Percentiles rank a stretch among this genome's conserved stretches.
phyloP scores from a whole-genome alignment of 2,113 vertebrate genomes.

The Pseudorectes ferrugineus region DNA sequence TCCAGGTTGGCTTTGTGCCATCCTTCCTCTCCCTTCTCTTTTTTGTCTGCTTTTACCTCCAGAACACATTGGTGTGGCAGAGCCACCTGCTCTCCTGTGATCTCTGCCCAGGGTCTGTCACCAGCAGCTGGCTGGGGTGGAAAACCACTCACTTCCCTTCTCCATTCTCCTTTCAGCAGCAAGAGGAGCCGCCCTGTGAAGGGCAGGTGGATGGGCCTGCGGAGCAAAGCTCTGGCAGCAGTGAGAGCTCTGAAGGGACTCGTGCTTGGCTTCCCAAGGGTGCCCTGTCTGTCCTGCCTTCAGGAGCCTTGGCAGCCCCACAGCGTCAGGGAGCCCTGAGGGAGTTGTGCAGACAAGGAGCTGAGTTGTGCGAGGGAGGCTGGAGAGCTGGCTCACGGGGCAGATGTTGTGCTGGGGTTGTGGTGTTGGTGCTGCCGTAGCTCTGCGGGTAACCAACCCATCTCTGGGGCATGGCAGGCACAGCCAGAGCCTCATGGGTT shows the following conservation, averaged over 20 bases:
- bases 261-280: neutral
- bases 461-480: rapidly evolving
- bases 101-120: neutral
- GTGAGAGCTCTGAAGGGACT: neutral
- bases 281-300: neutral
- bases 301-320: neutral
- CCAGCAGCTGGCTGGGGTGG: neutral
- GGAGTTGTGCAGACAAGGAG: neutral
- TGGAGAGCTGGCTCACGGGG: neutral
- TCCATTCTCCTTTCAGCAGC: rapidly evolving
- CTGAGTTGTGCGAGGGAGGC: neutral
- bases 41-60: neutral
- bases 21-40: neutral
- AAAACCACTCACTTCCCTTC: neutral
- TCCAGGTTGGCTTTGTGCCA: neutral
- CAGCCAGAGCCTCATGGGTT: rapidly evolving
- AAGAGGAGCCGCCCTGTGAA: neutral
- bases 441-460: neutral
- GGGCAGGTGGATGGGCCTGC: neutral
- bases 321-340: neutral
- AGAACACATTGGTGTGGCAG: neutral
- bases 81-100: neutral
- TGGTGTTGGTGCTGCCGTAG: rapidly evolving
- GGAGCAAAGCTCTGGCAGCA: neutral
- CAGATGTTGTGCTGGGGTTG: neutral